Evolutionary conservation across 2,888 invertebrate genomes (phyloP).

Genomic region (Drosophila austrosaltans): DNA sequence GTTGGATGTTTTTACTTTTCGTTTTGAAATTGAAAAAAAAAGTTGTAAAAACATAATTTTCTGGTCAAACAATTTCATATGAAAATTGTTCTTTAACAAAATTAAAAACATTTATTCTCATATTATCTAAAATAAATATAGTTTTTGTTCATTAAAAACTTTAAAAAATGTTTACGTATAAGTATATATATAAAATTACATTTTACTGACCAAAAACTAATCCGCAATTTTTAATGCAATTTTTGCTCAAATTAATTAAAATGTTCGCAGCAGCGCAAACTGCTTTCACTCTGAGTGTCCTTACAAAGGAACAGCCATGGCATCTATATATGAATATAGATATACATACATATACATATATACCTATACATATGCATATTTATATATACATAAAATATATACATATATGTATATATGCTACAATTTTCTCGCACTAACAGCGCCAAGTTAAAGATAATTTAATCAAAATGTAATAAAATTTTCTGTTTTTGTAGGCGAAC

Average conservation of each 20-base stretch:
- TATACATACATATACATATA: background rate
- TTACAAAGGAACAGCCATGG: slow-evolving; percentile 1
- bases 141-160: too few species aligned
- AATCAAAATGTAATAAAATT: slow-evolving; percentile 13
- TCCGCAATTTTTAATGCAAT: slow-evolving; percentile 31
- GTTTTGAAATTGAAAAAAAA: too few species aligned
- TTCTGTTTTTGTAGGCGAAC: slow-evolving; percentile 11
- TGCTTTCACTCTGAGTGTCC: slow-evolving; percentile 15
- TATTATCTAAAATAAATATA: too few species aligned
- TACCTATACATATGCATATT: background rate
- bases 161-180: background rate
- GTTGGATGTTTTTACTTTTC: too few species aligned
- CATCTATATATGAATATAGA: background rate
- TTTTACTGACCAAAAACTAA: slow-evolving; percentile 20
- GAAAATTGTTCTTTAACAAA: background rate
- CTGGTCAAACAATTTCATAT: background rate
- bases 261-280: slow-evolving; percentile 34
- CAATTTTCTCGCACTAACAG: slow-evolving; percentile 8
- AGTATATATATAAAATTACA: background rate
- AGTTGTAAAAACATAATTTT: too few species aligned
- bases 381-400: background rate
- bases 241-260: slow-evolving; percentile 41
- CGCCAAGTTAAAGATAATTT: slow-evolving; percentile 10
- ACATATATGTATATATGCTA: background rate
- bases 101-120: background rate